A percentile compares a stretch with the other conserved stretches of the same genome.
Conservation (phyloP, 2,113 vertebrate genomes). For the Heloderma charlesbogerti region DNA sequence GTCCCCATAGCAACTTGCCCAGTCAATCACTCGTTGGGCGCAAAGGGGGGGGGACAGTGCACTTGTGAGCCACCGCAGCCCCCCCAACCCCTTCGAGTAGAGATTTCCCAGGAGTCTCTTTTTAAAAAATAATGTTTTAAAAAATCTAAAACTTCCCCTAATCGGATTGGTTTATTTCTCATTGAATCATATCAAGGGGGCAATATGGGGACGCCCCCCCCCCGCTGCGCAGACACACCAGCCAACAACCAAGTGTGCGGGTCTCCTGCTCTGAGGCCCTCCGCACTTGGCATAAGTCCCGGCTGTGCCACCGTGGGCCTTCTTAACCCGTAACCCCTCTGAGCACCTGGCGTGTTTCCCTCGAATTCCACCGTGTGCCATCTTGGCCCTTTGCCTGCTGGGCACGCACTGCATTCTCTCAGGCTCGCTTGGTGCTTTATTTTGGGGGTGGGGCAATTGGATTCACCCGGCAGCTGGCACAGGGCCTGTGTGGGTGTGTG, state of each 20-base stretch:
- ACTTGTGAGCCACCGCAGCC: neutral
- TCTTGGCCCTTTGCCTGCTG: neutral
- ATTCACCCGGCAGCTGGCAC: neutral
- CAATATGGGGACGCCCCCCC: too few species aligned
- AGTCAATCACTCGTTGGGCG: constrained; percentile 73
- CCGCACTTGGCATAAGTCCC: constrained; percentile 47
- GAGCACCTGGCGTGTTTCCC: neutral
- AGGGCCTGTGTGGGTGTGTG: neutral
- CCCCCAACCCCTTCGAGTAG: neutral
- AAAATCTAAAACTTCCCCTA: neutral
- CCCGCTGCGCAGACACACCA: neutral
- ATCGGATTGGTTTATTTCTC: rapidly evolving
- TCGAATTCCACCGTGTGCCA: constrained; percentile 11
- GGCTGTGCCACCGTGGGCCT: constrained; percentile 34
- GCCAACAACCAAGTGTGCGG: neutral
- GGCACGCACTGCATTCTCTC: neutral
- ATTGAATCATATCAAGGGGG: neutral
- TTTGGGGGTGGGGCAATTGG: neutral
- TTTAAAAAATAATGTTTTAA: neutral
- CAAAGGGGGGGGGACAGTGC: constrained; percentile 36
- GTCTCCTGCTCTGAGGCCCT: neutral
- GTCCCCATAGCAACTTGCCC: constrained; percentile 83
- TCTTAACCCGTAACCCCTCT: neutral
- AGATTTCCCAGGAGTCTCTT: constrained; percentile 17
- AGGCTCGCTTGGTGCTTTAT: neutral